phyloP scores from a whole-genome alignment of 1,140 invertebrate species.

The Polyergus mexicanus region DNA sequence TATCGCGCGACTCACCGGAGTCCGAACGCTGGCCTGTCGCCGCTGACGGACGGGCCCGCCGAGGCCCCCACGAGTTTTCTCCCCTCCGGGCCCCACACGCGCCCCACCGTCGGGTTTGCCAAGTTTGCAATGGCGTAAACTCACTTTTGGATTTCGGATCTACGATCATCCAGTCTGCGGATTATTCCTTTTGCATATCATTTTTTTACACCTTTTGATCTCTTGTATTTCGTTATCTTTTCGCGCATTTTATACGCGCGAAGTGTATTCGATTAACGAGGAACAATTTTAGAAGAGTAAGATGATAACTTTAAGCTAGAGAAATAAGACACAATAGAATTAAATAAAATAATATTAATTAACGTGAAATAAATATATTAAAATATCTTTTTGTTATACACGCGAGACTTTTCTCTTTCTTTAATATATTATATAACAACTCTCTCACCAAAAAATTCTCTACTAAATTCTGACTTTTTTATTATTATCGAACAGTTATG shows the following conservation, averaged over 20 bases:
- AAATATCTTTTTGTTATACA: background rate
- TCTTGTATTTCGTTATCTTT: background rate
- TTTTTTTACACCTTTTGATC: background rate
- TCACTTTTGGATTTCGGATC: background rate
- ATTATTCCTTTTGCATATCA: background rate
- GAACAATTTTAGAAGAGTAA: background rate
- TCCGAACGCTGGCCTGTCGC: slow-evolving; percentile 66
- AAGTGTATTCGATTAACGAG: background rate
- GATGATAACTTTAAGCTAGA: background rate
- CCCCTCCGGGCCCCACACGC: slow-evolving; percentile 25
- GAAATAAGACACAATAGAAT: background rate
- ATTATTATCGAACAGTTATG: background rate
- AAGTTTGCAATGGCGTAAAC: slow-evolving; percentile 65
- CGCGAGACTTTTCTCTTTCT: background rate
- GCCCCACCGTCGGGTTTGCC: slow-evolving; percentile 36
- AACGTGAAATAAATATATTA: background rate
- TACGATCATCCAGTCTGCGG: background rate
- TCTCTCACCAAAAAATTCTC: background rate
- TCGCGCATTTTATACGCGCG: background rate
- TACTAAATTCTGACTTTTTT: slow-evolving; percentile 8
- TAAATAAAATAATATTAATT: background rate
- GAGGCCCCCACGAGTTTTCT: slow-evolving; percentile 59
- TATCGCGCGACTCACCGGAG: slow-evolving; percentile 71
- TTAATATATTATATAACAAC: background rate
- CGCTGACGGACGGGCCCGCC: slow-evolving; percentile 66